Conservation (phyloP, 2,113 vertebrate species). For the Hemiscyllium ocellatum region DNA sequence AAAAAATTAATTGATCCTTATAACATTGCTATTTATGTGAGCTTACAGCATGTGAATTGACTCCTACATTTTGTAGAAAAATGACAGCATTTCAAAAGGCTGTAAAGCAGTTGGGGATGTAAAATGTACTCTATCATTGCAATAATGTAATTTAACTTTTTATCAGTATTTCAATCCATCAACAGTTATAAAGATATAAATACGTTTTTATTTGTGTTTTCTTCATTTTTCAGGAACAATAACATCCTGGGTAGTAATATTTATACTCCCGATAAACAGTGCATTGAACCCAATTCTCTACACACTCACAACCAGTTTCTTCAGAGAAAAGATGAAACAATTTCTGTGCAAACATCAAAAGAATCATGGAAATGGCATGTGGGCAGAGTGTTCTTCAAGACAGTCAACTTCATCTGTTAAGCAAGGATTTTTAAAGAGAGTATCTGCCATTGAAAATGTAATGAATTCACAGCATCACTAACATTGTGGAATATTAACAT, state of each 20-base stretch:
- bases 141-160: background rate
- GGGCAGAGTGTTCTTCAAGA: constrained; percentile 47
- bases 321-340: constrained; percentile 69
- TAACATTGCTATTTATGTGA: too few species aligned
- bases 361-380: constrained; percentile 54
- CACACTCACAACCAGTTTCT: constrained; percentile 69
- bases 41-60: too few species aligned
- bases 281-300: constrained; percentile 71
- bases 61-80: too few species aligned
- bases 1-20: too few species aligned
- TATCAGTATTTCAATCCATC: background rate
- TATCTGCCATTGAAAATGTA: constrained; percentile 44
- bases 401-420: constrained; percentile 47
- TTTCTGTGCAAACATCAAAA: constrained; percentile 59
- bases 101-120: too few species aligned
- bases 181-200: background rate
- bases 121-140: background rate
- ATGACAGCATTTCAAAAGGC: too few species aligned
- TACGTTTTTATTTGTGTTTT: background rate
- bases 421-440: constrained; percentile 50
- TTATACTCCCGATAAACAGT: constrained; percentile 71
- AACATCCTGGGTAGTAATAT: constrained; percentile 66
- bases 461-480: constrained; percentile 51
- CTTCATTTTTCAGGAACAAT: constrained; percentile 54
- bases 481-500: constrained; percentile 37